phyloP scores from a whole-genome alignment of 2,113 vertebrate genomes.

The Xerus inauris region DNA sequence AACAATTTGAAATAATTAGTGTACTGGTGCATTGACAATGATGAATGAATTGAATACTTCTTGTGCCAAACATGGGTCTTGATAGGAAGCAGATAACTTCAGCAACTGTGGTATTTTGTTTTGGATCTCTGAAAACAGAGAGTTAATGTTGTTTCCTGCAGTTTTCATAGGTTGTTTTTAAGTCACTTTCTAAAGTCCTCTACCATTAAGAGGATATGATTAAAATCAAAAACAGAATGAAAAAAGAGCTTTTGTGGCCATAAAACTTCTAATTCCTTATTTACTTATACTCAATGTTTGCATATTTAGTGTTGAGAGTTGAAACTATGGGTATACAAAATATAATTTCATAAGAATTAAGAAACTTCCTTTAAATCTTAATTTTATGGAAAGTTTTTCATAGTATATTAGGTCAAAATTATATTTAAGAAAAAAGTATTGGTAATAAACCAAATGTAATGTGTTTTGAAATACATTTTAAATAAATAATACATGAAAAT shows the following conservation, averaged over 20 bases:
- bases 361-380: neutral
- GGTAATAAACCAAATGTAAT: neutral
- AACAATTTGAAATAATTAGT: constrained; percentile 98
- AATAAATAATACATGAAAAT: neutral
- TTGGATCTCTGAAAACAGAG: constrained; percentile 72
- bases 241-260: neutral
- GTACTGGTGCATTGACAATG: constrained; percentile 90
- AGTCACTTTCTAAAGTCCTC: constrained; percentile 64
- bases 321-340: neutral
- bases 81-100: constrained; percentile 90
- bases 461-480: neutral
- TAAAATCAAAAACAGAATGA: constrained; percentile 52
- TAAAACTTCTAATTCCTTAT: neutral
- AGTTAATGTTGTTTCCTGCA: constrained; percentile 48
- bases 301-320: neutral
- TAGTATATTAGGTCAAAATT: neutral
- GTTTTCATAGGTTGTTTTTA: constrained; percentile 60
- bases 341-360: neutral
- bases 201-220: constrained; percentile 42
- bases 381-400: neutral
- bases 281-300: constrained; percentile 10
- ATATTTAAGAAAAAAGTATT: neutral
- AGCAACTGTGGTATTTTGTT: constrained; percentile 83
- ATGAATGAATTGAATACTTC: constrained; percentile 91
- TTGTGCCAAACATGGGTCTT: constrained; percentile 85